These are phyloP conservation scores for Schrankia costaestrigalis DNA, from an alignment of 2,888 invertebrate species.

Conservation along the genomic window DNA sequence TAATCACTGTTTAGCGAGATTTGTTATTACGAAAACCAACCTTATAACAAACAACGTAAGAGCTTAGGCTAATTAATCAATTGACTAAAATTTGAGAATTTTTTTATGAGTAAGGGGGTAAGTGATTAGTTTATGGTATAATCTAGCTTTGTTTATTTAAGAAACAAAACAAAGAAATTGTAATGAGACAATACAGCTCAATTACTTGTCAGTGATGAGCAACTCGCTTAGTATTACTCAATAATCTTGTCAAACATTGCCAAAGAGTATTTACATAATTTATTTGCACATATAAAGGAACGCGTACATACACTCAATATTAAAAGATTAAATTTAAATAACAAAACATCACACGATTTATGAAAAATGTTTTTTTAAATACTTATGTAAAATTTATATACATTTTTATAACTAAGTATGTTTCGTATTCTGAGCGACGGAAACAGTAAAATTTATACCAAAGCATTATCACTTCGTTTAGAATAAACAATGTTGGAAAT, in stretches of 20 bases:
- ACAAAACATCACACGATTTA: conserved; percentile 9
- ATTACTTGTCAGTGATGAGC: too few species aligned
- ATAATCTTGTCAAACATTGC: conserved; percentile 21
- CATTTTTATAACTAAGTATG: conserved; percentile 16
- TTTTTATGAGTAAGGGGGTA: too few species aligned
- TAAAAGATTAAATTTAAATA: conserved; percentile 14
- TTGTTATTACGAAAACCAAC: too few species aligned
- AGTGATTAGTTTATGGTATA: conserved; percentile 10
- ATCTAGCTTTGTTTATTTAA: conserved; percentile 14
- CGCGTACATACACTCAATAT: conserved; percentile 15
- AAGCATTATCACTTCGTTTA: conserved; percentile 15
- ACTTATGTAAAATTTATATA: conserved; percentile 12
- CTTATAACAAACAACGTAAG: too few species aligned
- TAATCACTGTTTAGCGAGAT: too few species aligned
- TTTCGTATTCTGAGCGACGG: conserved; percentile 19
- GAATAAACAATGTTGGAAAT: conserved; percentile 11
- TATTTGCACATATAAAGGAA: conserved; percentile 14
- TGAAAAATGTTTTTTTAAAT: conserved; percentile 17
- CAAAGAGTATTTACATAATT: conserved; percentile 22
- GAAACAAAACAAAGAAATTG: too few species aligned
- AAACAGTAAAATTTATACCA: conserved; percentile 16
- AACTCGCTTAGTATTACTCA: conserved; percentile 5
- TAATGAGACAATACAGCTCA: too few species aligned
- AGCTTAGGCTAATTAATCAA: too few species aligned
- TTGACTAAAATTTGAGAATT: too few species aligned